Evolutionary conservation across 2,888 invertebrate genomes (phyloP), one percentile per base, ranked within the genome.

Genomic region (Eristalis arbustorum): DNA sequence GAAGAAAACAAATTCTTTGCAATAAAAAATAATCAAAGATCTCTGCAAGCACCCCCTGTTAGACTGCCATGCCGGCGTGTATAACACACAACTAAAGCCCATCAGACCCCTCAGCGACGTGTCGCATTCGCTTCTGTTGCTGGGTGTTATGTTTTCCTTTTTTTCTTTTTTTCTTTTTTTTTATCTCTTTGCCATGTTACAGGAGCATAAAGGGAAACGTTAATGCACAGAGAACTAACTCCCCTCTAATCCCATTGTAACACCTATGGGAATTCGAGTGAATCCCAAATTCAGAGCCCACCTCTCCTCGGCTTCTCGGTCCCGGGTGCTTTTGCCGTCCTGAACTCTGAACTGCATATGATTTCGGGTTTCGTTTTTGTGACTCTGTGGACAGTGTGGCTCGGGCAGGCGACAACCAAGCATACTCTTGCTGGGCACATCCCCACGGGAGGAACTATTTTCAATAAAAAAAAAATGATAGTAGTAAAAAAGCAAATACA

Each of bases 1-100:
- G 68, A 76, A 77, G 81, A 77, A 77, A 85, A 85, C 81, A 85
- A 85, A 85, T 85, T 85, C 73, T 56, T 23, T 66, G 81, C 84
- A 85, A 85, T 85, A 85, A 85, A 85, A 85, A 81, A 85, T 85
- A 85, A 85, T 85, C 84, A 85, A 81, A 85, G 81, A 85, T 85
- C 84, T 49, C 18, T 81, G 76, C 73, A 62, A 80, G 67, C 67
- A 81, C 80, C 81, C n/a, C 81, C 76, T 73, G 49, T 23, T 76
- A 68, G 59, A 61, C 73, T 37, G 22, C 57, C 64, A 42, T 34
- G 22, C 42, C 64, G 57, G 63, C 57, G 18, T 81, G 72, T 64
- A 71, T 76, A 62, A 68, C 42, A 79, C 68, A 61, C 72, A 80
- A 61, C 67, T 72, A 81, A 72, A 68, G 57, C 62, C 57, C 63